Evolutionary conservation across 2,113 vertebrate species (phyloP), one percentile per base, ranked within the genome.

Genomic region (Bubo bubo): DNA sequence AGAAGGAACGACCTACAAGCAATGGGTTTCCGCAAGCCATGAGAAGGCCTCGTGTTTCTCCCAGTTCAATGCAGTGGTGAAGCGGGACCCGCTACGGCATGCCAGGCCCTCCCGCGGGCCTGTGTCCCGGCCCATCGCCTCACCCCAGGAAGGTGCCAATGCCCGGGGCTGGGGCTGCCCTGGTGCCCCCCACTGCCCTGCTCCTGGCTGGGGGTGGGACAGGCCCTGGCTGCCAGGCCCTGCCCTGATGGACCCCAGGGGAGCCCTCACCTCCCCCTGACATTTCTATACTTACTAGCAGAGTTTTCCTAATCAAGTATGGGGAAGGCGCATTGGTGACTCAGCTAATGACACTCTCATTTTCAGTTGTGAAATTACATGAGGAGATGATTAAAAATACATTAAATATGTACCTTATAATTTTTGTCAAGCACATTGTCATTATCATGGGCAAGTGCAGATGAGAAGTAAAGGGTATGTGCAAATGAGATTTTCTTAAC

Each of bases 381-480:
- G 47, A 96, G 53, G 75, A 80, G 94, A 84, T 1, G 1, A 94
- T 93, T 94, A 90, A 92, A 94, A 93, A 73, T 47, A 93, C 67
- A 71, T 97, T 88, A 59, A 95, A 89, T 74, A 74, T 18, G n/a
- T 95, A 90, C 52, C 95, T 92, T 74, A 50, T 59, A 85, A 90
- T 95, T 94, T 96, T 95, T 95, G 60, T 84, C 72, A 81, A 93
- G 94, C 21, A 67, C 79, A 76, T 71, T 62, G 79, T 93, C 92
- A 88, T 93, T 92, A 96, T 56, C 80, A 77, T 10, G 68, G 86
- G 59, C 75, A 95, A 97, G 68, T 81, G 79, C 72, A 63, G 68
- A 79, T 95, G 60, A 94, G 67, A 86, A 68, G 74, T 64, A 83
- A 68, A 58, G 67, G 79, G 63, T 80, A 86, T 18, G 50, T 75